Percentiles rank a stretch among this genome's conserved stretches.
phyloP scores from a whole-genome alignment of 2,888 invertebrate genomes.

The Meganola albula region DNA sequence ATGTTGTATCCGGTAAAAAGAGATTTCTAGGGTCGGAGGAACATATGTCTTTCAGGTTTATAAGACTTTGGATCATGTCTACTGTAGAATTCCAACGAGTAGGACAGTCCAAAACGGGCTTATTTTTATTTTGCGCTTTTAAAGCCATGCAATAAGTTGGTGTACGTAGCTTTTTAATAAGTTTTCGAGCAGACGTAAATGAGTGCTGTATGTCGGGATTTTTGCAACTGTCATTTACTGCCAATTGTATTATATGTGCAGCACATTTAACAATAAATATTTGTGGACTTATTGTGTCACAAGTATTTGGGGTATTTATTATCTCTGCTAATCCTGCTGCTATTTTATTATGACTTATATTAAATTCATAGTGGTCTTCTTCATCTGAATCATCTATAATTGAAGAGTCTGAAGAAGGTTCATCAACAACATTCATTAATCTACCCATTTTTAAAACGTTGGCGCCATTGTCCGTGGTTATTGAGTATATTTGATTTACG shows the following conservation, averaged over 20 bases:
- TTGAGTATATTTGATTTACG: slow-evolving; percentile 6
- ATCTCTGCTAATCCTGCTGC: no score
- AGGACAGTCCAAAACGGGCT: slow-evolving; percentile 7
- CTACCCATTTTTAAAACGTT: slow-evolving; percentile 12
- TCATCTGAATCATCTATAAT: no score
- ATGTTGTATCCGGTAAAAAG: background rate
- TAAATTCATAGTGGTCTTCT: no score
- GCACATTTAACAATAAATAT: slow-evolving; percentile 11
- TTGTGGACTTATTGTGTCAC: no score
- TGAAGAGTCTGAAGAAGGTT: no score
- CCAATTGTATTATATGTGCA: slow-evolving; percentile 12
- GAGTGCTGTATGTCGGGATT: slow-evolving; percentile 6
- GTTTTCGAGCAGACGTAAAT: slow-evolving; percentile 9
- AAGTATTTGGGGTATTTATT: no score
- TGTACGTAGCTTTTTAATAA: slow-evolving; percentile 11
- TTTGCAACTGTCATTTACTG: slow-evolving; percentile 10
- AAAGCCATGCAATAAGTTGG: background rate
- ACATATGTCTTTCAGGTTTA: slow-evolving; percentile 9
- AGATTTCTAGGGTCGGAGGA: background rate
- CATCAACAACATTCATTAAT: slow-evolving; percentile 2
- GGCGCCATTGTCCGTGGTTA: slow-evolving; percentile 7
- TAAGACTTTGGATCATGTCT: slow-evolving; percentile 9
- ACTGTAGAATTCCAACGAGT: slow-evolving; percentile 11
- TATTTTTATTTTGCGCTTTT: background rate
- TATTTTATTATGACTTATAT: no score